Evolutionary conservation across 2,888 invertebrate species (phyloP).

Genomic region (Agrotis puta): DNA sequence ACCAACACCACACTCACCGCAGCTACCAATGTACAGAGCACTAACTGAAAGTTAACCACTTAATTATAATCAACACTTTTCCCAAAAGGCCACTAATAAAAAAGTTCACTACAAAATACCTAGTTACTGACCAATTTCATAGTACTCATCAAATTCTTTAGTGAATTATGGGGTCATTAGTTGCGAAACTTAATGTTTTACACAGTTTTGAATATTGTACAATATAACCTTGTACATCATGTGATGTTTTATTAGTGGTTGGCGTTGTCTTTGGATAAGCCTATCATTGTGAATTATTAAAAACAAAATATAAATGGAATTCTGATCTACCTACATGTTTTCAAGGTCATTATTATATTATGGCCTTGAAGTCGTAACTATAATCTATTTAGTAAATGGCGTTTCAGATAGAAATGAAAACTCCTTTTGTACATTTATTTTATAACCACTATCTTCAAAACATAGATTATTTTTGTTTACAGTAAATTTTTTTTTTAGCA

Average conservation of each 20-base stretch:
- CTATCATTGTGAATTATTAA: background rate
- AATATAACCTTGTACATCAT: constrained; percentile 64
- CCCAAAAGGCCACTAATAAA: no score
- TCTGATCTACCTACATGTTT: no score
- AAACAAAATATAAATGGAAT: no score
- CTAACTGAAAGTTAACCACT: background rate
- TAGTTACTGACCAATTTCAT: constrained; percentile 15
- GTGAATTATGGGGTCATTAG: constrained; percentile 75
- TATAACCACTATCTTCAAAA: no score
- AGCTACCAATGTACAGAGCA: constrained; percentile 77
- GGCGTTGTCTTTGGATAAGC: constrained; percentile 36
- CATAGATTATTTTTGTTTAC: no score
- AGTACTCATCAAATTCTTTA: constrained; percentile 68
- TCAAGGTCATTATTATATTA: no score
- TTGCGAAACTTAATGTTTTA: constrained; percentile 79
- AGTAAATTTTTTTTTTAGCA: no score
- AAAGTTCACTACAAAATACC: no score
- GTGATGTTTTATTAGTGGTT: constrained; percentile 68
- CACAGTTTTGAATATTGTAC: constrained; percentile 81
- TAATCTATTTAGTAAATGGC: no score
- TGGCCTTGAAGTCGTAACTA: no score
- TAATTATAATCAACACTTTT: constrained; percentile 31
- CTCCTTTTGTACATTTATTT: no score
- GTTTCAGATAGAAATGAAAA: no score
- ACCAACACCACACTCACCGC: constrained; percentile 60